Conservation (phyloP, 2,797 vertebrate genomes). For the Sylvia borin region DNA sequence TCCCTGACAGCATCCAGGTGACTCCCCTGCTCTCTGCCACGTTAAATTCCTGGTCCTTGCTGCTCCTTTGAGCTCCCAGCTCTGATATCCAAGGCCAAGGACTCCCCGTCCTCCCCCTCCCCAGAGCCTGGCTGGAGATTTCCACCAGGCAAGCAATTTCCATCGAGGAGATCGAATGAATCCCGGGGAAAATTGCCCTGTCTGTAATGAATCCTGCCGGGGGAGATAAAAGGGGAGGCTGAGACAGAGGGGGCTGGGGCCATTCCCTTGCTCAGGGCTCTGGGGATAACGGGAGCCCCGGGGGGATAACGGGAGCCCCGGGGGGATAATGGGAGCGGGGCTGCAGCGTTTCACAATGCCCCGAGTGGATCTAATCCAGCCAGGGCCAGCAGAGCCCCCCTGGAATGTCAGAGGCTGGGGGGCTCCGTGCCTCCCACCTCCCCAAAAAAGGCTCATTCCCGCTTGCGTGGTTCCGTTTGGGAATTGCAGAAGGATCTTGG, state of each 20-base stretch:
- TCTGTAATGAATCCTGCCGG: background rate
- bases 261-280: background rate
- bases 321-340: background rate
- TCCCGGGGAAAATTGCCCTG: background rate
- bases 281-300: background rate
- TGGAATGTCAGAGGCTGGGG: background rate
- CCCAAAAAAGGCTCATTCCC: background rate
- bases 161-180: constrained; percentile 23
- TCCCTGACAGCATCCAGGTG: too few species aligned
- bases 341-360: background rate
- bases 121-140: background rate
- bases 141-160: constrained; percentile 9
- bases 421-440: rapidly evolving
- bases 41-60: background rate
- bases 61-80: background rate
- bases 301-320: background rate
- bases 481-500: background rate
- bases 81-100: background rate
- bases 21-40: background rate
- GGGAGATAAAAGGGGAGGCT: background rate
- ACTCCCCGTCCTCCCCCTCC: rapidly evolving
- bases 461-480: rapidly evolving
- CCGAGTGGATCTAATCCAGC: background rate
- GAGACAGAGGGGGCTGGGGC: background rate
- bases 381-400: background rate